Evolutionary conservation across 2,113 vertebrate genomes (phyloP).

Genomic region (Psephotus haematonotus): DNA sequence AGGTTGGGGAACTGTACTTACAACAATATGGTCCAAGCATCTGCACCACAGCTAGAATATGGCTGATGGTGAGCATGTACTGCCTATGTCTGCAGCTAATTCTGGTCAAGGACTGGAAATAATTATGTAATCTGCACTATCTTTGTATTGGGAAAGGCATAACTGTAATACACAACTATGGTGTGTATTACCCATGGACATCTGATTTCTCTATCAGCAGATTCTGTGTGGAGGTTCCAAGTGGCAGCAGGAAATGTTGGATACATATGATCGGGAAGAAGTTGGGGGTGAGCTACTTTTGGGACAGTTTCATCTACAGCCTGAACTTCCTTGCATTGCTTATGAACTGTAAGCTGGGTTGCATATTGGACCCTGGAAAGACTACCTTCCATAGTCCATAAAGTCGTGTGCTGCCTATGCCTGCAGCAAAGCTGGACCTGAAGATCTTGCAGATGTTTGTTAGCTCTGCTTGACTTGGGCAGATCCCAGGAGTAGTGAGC

Average conservation of each 20-base stretch:
- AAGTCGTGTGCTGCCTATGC: neutral
- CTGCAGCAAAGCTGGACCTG: neutral
- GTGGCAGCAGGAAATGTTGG: neutral
- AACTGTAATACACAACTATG: neutral
- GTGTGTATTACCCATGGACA: fast-evolving
- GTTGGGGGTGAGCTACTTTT: fast-evolving
- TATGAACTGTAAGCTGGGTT: neutral
- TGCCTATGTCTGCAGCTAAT: fast-evolving
- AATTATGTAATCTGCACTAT: neutral
- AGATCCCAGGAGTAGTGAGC: fast-evolving
- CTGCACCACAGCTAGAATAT: neutral
- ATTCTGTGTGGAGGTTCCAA: neutral
- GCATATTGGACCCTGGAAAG: neutral
- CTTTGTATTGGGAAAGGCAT: neutral
- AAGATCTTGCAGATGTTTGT: neutral
- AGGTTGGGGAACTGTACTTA: neutral
- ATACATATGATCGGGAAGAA: fast-evolving
- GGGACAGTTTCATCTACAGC: neutral
- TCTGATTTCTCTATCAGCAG: fast-evolving
- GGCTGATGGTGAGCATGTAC: neutral
- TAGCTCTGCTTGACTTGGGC: neutral
- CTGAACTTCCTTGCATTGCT: neutral
- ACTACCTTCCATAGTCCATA: fast-evolving
- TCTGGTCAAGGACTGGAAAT: neutral
- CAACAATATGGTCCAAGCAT: neutral